phyloP scores from a whole-genome alignment of 2,888 invertebrate genomes.

The Lasioglossum morio region DNA sequence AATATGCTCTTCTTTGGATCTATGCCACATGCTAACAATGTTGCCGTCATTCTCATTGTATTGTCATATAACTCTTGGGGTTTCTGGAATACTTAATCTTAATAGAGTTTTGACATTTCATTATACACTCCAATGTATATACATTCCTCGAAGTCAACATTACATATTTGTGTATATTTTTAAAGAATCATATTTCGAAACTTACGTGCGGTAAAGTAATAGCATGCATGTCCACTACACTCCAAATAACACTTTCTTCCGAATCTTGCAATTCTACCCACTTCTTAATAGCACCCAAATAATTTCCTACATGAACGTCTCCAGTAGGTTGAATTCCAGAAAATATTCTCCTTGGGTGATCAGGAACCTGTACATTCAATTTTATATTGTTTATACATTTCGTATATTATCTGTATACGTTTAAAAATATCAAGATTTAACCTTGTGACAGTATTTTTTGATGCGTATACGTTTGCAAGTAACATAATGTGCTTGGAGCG shows the following conservation, averaged over 20 bases:
- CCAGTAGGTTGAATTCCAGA: conserved; percentile 99
- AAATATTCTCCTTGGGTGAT: conserved; percentile 89
- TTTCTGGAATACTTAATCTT: conserved; percentile 85
- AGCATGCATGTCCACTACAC: conserved; percentile 97
- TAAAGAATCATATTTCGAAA: neutral
- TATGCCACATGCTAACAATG: conserved; percentile 95
- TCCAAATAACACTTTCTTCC: conserved; percentile 89
- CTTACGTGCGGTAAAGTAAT: conserved; percentile 93
- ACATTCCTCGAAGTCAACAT: neutral
- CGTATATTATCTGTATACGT: neutral
- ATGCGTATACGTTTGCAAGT: neutral
- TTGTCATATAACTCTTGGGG: conserved; percentile 87
- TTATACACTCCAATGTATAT: neutral
- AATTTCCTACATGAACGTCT: conserved; percentile 97
- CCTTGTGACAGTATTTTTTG: conserved; percentile 26
- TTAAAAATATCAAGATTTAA: conserved; percentile 4
- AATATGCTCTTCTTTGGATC: conserved; percentile 92
- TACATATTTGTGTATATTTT: neutral
- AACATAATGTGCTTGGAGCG: neutral
- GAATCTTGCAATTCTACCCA: conserved; percentile 93
- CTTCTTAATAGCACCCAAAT: conserved; percentile 95
- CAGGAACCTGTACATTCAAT: conserved; percentile 27
- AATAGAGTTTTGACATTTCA: neutral
- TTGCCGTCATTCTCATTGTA: conserved; percentile 92
- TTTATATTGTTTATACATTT: neutral